Conservation (phyloP, 2,113 vertebrate genomes). For the Neotragus pygmaeus region DNA sequence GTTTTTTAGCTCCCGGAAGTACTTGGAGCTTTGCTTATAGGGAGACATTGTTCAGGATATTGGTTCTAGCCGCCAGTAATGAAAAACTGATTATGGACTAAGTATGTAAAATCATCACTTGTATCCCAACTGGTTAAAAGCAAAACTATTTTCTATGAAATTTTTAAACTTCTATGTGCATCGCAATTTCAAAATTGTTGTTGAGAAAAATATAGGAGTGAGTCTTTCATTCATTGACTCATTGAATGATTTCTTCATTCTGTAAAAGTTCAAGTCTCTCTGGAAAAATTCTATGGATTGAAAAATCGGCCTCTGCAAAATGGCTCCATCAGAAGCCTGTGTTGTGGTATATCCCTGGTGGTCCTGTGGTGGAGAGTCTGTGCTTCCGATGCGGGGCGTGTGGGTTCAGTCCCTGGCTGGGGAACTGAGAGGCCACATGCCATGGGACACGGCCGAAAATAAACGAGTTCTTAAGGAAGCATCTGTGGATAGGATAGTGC, state of each 20-base stretch:
- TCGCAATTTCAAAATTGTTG: background rate
- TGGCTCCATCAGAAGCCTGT: background rate
- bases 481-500: background rate
- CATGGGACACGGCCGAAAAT: fast-evolving
- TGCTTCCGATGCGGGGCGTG: fast-evolving
- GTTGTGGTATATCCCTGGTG: background rate
- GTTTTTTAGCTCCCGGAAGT: background rate
- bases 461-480: background rate
- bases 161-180: background rate
- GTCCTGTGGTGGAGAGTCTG: background rate
- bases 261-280: background rate
- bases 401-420: background rate
- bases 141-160: background rate
- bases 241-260: background rate
- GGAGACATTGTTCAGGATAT: background rate
- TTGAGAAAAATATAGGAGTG: background rate
- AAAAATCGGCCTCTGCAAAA: background rate
- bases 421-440: background rate
- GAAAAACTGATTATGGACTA: background rate
- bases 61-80: background rate
- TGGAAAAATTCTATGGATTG: background rate
- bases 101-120: background rate
- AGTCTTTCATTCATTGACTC: background rate
- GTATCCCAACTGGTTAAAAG: background rate
- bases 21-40: background rate